Base-by-base conservation (phyloP, 2,888 invertebrate genomes). In the Mycalesis mineus region DNA sequence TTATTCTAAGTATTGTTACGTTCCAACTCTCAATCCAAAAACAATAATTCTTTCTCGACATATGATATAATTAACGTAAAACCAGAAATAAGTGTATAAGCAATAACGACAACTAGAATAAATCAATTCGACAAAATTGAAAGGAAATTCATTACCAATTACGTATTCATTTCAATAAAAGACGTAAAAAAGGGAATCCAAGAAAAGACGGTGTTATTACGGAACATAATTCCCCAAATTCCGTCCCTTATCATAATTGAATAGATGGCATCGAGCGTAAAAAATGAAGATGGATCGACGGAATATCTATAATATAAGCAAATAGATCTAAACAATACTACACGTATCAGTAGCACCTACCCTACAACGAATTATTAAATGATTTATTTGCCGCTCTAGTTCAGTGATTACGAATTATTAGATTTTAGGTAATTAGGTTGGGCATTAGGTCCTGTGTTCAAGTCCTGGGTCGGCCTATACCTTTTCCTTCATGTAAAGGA, bases 301-400 rank as follows among this genome's bases (percentile, higher is more conserved):
- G 37, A 57, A 64, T 60, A 60, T n/a, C n/a, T n/a, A n/a, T n/a
- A n/a, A n/a, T 56, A 62, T 54, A 57, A 62, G 51, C 58, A 58
- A 56, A 65, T 59, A 61, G 64, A 72, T 72, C 70, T 70, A 73
- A 74, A 70, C 72, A 71, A 72, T 69, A 71, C 65, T 4, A 22
- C 22, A 22, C 22, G 22, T n/a, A n/a, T 22, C 22, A 22, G 5
- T 22, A 22, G n/a, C n/a, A n/a, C n/a, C n/a, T n/a, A n/a, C n/a
- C n/a, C 29, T 29, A 29, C 7, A 29, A 29, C 29, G 7, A 29
- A 29, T 29, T 29, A 29, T 61, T 58, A 65, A 41, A 41, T 58
- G 58, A 63, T n/a, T n/a, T n/a, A n/a, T n/a, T n/a, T n/a, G n/a
- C n/a, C n/a, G n/a, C n/a, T n/a, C n/a, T n/a, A n/a, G n/a, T n/a